phyloP scores from a whole-genome alignment of 2,888 invertebrate species.

The Gerris lacustris region DNA sequence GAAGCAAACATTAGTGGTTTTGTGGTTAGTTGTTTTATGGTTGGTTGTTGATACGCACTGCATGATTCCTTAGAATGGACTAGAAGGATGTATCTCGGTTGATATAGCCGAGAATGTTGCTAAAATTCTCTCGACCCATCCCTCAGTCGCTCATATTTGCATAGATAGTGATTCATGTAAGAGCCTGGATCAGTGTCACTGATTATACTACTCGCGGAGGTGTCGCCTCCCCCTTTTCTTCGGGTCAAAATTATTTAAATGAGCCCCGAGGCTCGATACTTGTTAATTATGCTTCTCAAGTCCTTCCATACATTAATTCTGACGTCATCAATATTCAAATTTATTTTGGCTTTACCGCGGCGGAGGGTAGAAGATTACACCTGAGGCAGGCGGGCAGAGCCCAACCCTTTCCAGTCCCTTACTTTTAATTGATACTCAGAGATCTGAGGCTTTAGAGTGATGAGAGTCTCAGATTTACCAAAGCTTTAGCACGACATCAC shows the following conservation, averaged over 20 bases:
- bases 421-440: background rate
- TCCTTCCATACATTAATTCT: slow-evolving; percentile 5
- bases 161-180: slow-evolving; percentile 3
- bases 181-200: background rate
- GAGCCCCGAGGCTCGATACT: background rate
- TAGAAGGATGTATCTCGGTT: too few relatives aligned
- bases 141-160: background rate
- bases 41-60: too few relatives aligned
- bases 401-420: background rate
- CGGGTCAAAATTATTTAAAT: slow-evolving; percentile 1
- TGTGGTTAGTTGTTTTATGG: too few relatives aligned
- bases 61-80: too few relatives aligned
- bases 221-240: background rate
- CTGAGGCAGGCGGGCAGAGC: background rate
- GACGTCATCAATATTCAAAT: slow-evolving; percentile 5
- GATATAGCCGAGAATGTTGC: too few relatives aligned
- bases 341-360: background rate
- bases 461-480: background rate
- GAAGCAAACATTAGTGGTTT: too few relatives aligned
- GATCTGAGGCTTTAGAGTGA: background rate
- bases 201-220: background rate
- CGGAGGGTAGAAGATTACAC: background rate
- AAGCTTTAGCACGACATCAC: background rate
- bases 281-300: slow-evolving; percentile 1
- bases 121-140: too few relatives aligned